Conservation (phyloP, 2,113 vertebrate genomes). For the Anoplopoma fimbria region DNA sequence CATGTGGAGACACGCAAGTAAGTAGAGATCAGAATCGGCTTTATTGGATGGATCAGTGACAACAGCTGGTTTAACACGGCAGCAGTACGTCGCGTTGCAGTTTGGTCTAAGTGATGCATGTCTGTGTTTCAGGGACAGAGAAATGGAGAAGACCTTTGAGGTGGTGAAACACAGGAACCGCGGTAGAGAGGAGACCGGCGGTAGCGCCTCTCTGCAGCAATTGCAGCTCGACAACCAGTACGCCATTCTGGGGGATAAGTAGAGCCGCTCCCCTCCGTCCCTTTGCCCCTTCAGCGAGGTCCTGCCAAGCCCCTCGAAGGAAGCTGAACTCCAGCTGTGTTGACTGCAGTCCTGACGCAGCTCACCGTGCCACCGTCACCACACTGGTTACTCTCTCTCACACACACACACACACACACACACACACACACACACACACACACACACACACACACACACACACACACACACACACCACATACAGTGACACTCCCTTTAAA, state of each 20-base stretch:
- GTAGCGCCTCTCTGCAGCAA: slow-evolving; percentile 88
- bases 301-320: slow-evolving; percentile 64
- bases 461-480: slow-evolving; percentile 31
- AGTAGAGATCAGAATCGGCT: too few species aligned
- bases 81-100: background rate
- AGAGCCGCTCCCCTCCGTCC: slow-evolving; percentile 81
- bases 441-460: slow-evolving; percentile 30
- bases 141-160: slow-evolving; percentile 99
- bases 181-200: slow-evolving; percentile 90
- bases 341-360: slow-evolving; percentile 68
- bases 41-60: too few species aligned
- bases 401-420: slow-evolving; percentile 32
- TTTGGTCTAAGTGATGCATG: background rate
- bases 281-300: slow-evolving; percentile 72
- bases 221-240: slow-evolving; percentile 99
- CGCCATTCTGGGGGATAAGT: slow-evolving; percentile 96
- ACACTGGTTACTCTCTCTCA: slow-evolving; percentile 33
- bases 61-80: accelerated
- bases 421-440: slow-evolving; percentile 23
- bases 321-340: slow-evolving; percentile 70
- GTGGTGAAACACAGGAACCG: slow-evolving; percentile 98
- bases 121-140: slow-evolving; percentile 90
- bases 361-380: slow-evolving; percentile 55
- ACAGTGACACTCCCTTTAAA: slow-evolving; percentile 58
- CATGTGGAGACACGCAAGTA: slow-evolving; percentile 96